Conservation (phyloP, 2,113 vertebrate species). For the Sitta europaea region DNA sequence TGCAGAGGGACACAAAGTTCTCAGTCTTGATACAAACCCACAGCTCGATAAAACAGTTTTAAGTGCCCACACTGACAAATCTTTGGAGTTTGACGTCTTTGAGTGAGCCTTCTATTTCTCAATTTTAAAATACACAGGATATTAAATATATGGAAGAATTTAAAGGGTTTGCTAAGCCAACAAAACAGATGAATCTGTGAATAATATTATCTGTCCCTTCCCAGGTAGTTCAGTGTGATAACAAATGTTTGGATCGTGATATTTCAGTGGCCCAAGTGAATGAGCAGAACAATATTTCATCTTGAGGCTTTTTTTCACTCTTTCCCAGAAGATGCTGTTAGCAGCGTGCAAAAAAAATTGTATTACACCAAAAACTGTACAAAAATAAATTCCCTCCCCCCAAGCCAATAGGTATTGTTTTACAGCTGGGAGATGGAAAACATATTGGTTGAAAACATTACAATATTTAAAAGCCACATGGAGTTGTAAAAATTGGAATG, state of each 20-base stretch:
- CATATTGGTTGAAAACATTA: constrained; percentile 65
- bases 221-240: neutral
- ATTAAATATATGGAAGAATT: neutral
- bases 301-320: neutral
- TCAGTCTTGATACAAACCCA: neutral
- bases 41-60: neutral
- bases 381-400: no score
- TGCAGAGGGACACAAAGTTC: neutral
- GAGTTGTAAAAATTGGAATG: constrained; percentile 71
- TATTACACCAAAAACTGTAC: no score
- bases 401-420: constrained; percentile 43
- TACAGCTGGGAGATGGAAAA: constrained; percentile 56
- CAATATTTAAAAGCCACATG: constrained; percentile 67
- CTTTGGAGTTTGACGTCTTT: neutral
- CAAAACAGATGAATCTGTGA: neutral
- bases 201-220: neutral
- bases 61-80: neutral
- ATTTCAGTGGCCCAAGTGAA: neutral
- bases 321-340: constrained; percentile 27
- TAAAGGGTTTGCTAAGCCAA: neutral
- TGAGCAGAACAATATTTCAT: neutral
- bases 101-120: neutral
- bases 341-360: neutral
- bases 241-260: neutral
- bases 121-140: neutral